phyloP scores from a whole-genome alignment of 2,113 vertebrate species.

The Aramus guarauna region DNA sequence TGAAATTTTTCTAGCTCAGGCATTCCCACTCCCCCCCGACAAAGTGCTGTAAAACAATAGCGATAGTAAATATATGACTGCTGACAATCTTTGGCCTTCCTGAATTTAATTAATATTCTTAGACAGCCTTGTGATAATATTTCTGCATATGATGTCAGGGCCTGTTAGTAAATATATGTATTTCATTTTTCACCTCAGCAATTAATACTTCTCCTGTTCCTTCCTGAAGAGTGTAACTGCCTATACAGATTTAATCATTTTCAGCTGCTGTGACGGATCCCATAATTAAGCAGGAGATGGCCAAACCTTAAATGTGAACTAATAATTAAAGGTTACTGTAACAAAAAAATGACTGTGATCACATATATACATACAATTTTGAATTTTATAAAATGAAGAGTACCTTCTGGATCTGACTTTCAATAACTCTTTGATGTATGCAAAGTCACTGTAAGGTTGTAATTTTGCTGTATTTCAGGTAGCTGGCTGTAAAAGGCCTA shows the following conservation, averaged over 20 bases:
- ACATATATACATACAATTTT: not conserved
- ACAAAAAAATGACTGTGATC: not conserved
- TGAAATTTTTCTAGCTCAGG: not conserved
- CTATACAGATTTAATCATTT: not conserved
- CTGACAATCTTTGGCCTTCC: not conserved
- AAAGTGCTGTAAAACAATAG: not conserved
- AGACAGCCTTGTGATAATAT: not conserved
- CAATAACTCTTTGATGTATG: not conserved
- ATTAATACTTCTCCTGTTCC: not conserved
- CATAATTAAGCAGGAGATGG: conserved; percentile 6
- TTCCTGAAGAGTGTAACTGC: not conserved
- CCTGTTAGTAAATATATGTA: not conserved
- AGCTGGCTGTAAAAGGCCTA: not conserved
- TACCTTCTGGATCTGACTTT: not conserved
- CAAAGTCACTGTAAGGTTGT: not conserved
- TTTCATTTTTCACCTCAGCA: not conserved
- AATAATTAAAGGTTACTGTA: conserved; percentile 35
- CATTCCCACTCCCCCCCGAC: not conserved
- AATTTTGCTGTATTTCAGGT: not conserved
- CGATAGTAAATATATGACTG: not conserved
- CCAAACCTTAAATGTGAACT: not conserved
- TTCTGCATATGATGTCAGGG: not conserved
- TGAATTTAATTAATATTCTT: not conserved
- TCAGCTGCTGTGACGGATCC: conserved; percentile 24
- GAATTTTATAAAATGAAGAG: not conserved